phyloP scores from a whole-genome alignment of 2,113 vertebrate species.

The Sterrhoptilus dennistouni region DNA sequence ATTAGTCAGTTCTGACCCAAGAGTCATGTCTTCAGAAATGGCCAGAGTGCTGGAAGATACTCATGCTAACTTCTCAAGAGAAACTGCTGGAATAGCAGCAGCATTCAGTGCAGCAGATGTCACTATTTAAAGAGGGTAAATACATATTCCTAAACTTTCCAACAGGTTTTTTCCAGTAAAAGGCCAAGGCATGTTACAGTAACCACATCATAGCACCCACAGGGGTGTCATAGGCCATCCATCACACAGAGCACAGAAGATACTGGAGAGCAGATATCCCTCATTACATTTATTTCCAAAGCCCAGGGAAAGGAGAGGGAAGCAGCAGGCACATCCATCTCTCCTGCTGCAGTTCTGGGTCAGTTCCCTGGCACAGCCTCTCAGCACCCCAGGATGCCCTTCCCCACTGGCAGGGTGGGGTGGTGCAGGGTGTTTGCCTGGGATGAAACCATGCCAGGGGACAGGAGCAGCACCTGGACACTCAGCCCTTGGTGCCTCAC shows the following conservation, averaged over 20 bases:
- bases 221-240: background rate
- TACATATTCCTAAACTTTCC: background rate
- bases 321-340: background rate
- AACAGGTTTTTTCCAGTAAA: background rate
- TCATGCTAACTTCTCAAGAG: background rate
- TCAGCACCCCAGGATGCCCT: accelerated
- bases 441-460: accelerated
- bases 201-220: background rate
- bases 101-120: background rate
- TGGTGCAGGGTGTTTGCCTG: accelerated
- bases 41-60: background rate
- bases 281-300: background rate
- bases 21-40: accelerated
- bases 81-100: background rate
- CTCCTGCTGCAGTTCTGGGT: background rate
- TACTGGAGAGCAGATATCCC: background rate
- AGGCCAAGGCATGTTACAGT: background rate
- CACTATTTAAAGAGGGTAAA: background rate
- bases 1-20: background rate
- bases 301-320: background rate
- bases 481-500: accelerated
- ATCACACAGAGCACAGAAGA: background rate
- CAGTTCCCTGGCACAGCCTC: background rate
- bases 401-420: accelerated
- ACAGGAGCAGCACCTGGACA: background rate